Conservation (phyloP, 2,113 vertebrate genomes). For the Hyaena hyaena region DNA sequence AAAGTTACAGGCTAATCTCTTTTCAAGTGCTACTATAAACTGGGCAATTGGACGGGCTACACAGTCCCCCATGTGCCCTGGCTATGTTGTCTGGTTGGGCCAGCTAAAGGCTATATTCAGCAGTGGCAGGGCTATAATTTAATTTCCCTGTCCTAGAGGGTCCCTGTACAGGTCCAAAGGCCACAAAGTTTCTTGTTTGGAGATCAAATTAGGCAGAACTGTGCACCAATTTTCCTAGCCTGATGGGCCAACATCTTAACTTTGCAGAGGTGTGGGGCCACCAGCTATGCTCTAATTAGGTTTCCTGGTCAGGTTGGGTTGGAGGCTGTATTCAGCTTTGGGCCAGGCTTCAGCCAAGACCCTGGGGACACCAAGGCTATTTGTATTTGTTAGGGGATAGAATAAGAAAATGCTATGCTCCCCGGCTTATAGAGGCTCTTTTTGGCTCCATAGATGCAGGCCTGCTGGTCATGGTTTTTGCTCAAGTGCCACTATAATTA, state of each 20-base stretch:
- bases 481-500: neutral
- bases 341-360: neutral
- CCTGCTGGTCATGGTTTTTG: neutral
- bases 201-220: neutral
- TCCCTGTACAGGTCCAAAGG: neutral
- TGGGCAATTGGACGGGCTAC: no score
- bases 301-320: neutral
- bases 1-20: neutral
- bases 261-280: neutral
- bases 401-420: neutral
- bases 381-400: neutral
- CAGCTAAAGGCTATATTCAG: neutral
- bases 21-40: neutral
- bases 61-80: neutral
- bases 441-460: neutral
- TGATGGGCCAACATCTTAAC: neutral
- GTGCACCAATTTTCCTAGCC: neutral
- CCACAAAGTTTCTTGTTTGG: neutral
- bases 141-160: neutral
- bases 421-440: neutral
- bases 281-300: neutral
- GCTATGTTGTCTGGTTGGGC: neutral
- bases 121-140: neutral
- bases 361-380: no score
- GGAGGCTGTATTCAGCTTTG: neutral